Evolutionary conservation across 2,797 vertebrate genomes (phyloP), one percentile per base, ranked within the genome.

Genomic region (Catostomus latipinnis): DNA sequence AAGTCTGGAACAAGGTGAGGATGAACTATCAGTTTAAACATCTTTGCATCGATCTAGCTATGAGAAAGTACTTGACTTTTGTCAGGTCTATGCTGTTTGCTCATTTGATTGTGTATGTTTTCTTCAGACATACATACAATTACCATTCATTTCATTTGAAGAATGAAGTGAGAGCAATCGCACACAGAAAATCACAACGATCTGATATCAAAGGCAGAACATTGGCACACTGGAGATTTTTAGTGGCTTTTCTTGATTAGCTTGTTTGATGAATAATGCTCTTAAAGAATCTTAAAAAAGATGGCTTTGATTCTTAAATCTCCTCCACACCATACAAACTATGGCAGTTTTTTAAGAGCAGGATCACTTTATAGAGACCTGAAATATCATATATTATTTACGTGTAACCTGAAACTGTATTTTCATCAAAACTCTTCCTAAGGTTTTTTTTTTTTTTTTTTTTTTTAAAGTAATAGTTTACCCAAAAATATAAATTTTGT

Each of bases 181-280:
- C 53, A 43, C 22, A 11, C 48, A 34, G 50, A 65, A 83, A 85
- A 84, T 56, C 62, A 53, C 14, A 57, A 18, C 67, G 53, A 22
- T 71, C n/a, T 56, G 12, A 80, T 71, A 78, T 85, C 81, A 85
- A 85, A 83, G 73, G 60, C 71, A 77, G 74, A 78, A 73, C 68
- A 73, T 49, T 57, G 70, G 16, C 70, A 46, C 62, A 49, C 73
- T 68, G 60, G 58, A 78, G 63, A 76, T 82, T 70, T 54, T 49
- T 57, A 78, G 69, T 83, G 72, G 57, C 66, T 83, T 78, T 75
- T 5, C 74, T 13, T 85, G 78, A 83, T 83, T 83, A 80, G 81
- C 63, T 73, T 81, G 50, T 83, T 71, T 75, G 78, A 82, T 82
- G 69, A 85, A 80, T 85, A 62, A 66, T 80, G 61, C 69, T 49